Evolutionary conservation across 2,797 vertebrate genomes (phyloP), one percentile per base, ranked within the genome.

Genomic region (Hydrophis major): DNA sequence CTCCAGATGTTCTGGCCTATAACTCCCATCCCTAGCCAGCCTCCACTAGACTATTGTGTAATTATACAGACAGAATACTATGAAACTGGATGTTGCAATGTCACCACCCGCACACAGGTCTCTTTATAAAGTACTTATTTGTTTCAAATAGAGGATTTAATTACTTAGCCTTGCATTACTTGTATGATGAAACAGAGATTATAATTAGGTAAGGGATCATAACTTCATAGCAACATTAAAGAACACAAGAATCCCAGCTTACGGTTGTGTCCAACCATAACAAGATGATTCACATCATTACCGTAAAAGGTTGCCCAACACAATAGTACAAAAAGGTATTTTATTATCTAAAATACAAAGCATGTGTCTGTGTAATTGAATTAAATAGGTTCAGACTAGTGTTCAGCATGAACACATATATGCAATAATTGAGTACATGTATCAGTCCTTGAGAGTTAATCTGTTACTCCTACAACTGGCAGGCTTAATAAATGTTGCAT

Each of bases 291-390:
- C 0, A 92, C 86, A 94, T 59, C 0, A 0, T 57, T 63, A 50
- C 92, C 92, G 92, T 87, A 59, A 93, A 91, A 95, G 93, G 61
- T 96, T 92, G 92, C 92, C 94, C 93, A 94, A 92, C 93, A 74
- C 91, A 50, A 89, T 22, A 90, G 91, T 95, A 95, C 95, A 69
- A 83, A 94, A 94, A 95, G 93, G 93, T 94, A 94, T 92, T 96
- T 95, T 96, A 93, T 93, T 20, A 91, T 27, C 7, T 92, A 94
- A 93, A 96, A 95, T 96, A 93, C 92, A 92, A 94, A 96, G 91
- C 92, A 96, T 96, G 96, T 96, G 95, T 95, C 96, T 94, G 96
- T 93, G 91, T 94, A 95, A 94, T 74, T 91, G 95, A 95, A 92
- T 94, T 94, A 89, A 61, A n/a, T 8, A 57, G 66, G 91, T 92